Evolutionary conservation across 1,140 invertebrate genomes (phyloP).

Genomic region (Mamestra configurata): DNA sequence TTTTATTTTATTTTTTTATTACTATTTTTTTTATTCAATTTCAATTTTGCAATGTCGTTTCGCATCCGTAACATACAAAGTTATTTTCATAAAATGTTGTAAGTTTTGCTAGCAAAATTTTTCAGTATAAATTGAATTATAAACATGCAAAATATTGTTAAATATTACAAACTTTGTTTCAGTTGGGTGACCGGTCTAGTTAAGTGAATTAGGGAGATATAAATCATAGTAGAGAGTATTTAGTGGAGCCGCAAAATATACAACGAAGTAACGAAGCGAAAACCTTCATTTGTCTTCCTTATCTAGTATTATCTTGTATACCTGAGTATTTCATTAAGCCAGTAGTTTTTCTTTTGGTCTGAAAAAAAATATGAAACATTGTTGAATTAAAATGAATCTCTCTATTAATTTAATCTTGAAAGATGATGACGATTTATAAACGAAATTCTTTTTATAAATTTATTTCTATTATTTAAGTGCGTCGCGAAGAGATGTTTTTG

Average conservation of each 20-base stretch:
- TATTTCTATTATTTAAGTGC: no score
- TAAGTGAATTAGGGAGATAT: not conserved
- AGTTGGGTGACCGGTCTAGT: not conserved
- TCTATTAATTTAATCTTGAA: no score
- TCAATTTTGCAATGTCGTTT: no score
- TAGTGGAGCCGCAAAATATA: not conserved
- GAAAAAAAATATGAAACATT: not conserved
- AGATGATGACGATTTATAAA: no score
- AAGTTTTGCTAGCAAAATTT: not conserved
- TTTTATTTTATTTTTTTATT: no score
- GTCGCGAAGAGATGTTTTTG: no score
- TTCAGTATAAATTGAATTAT: not conserved
- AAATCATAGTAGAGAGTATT: not conserved
- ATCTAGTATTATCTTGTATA: not conserved
- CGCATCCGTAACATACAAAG: no score
- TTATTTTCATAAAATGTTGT: no score
- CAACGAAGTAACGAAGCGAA: not conserved
- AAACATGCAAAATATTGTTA: not conserved
- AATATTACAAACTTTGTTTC: not conserved
- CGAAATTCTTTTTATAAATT: no score
- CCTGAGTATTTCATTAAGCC: not conserved
- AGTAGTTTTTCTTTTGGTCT: not conserved
- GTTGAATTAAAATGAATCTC: no score
- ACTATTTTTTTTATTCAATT: no score
- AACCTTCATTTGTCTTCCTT: constrained; percentile 11